Conservation (phyloP, 2,888 invertebrate species). For the Mechanitis messenoides region DNA sequence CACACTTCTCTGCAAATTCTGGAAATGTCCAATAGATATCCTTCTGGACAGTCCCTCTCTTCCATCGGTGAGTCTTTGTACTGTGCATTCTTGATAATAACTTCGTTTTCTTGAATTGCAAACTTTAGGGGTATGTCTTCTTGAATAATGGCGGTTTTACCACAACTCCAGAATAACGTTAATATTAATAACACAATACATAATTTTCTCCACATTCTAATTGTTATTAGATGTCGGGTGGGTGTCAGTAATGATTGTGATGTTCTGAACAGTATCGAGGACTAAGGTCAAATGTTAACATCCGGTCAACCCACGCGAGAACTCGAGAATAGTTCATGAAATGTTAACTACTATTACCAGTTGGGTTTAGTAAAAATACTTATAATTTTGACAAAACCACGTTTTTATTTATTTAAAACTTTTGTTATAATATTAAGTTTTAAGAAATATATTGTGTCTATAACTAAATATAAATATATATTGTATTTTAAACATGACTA, state of each 20-base stretch:
- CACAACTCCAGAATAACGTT: constrained; percentile 10
- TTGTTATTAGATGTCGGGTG: constrained; percentile 24
- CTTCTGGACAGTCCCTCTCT: constrained; percentile 41
- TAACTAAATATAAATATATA: too few relatives aligned
- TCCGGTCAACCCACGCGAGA: background rate
- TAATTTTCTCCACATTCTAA: constrained; percentile 27
- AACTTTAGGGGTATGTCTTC: constrained; percentile 19
- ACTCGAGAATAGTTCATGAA: background rate
- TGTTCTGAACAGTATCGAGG: constrained; percentile 12
- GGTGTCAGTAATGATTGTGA: constrained; percentile 9
- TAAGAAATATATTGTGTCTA: too few relatives aligned
- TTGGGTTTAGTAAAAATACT: too few relatives aligned
- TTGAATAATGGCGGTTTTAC: constrained; percentile 21
- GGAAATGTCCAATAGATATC: constrained; percentile 42
- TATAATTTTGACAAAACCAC: too few relatives aligned
- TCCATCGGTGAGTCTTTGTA: constrained; percentile 49
- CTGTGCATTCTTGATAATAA: constrained; percentile 38
- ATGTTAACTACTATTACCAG: background rate
- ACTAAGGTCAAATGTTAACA: constrained; percentile 10
- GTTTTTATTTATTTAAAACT: too few relatives aligned
- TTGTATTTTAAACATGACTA: too few relatives aligned
- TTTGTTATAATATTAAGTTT: too few relatives aligned
- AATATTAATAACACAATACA: constrained; percentile 11
- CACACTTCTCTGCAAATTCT: constrained; percentile 61
- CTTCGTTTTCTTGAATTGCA: constrained; percentile 30